Evolutionary conservation across 2,888 invertebrate genomes (phyloP).

Genomic region (Oxystoma pomonae): DNA sequence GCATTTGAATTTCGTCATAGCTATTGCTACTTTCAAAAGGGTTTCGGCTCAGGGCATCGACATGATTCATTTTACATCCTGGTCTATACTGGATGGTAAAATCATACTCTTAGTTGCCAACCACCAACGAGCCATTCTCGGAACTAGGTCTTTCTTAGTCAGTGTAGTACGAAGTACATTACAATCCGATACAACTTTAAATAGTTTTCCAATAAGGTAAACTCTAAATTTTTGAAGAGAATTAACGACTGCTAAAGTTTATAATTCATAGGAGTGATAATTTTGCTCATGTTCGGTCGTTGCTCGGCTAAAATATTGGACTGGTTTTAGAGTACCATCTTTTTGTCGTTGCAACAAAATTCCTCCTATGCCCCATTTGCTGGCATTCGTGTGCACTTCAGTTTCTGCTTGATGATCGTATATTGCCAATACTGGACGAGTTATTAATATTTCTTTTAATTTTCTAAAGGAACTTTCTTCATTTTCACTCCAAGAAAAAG

Average conservation of each 20-base stretch:
- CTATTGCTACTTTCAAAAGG: constrained; percentile 7
- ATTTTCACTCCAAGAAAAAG: constrained; percentile 21
- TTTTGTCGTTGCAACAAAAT: constrained; percentile 27
- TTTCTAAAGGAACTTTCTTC: constrained; percentile 17
- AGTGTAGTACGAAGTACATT: background rate
- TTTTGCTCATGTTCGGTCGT: background rate
- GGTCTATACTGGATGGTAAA: constrained; percentile 29
- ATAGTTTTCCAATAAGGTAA: background rate
- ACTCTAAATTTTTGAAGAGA: constrained; percentile 1
- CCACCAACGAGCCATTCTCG: constrained; percentile 30
- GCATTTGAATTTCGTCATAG: constrained; percentile 4
- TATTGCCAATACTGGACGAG: constrained; percentile 18
- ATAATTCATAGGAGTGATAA: background rate
- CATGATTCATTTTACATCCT: constrained; percentile 27
- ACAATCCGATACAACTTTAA: background rate
- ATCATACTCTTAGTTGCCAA: constrained; percentile 28
- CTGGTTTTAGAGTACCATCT: constrained; percentile 1
- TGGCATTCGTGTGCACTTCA: constrained; percentile 32
- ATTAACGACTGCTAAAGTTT: constrained; percentile 3
- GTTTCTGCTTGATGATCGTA: constrained; percentile 22
- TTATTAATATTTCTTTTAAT: constrained; percentile 10
- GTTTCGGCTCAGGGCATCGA: constrained; percentile 28
- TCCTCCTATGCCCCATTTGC: constrained; percentile 27
- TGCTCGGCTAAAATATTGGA: constrained; percentile 5
- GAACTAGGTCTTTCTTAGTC: constrained; percentile 12